A percentile compares a stretch with the other conserved stretches of the same genome.
Conservation (phyloP, 1,140 invertebrate genomes). For the Drosophila ananassae region DNA sequence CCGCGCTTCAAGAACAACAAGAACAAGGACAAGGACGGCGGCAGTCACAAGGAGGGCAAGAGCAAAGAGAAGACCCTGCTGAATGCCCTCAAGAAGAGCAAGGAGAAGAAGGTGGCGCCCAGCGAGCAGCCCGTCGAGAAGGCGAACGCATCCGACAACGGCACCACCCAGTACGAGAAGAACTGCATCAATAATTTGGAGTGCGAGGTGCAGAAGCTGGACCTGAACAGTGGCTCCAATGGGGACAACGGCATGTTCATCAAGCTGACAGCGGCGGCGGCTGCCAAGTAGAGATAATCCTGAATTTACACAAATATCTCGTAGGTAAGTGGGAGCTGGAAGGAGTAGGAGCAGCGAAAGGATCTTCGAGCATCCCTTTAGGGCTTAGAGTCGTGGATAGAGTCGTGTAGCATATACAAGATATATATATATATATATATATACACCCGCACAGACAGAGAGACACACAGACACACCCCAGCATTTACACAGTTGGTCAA, state of each 20-base stretch:
- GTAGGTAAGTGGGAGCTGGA: slow-evolving; percentile 59
- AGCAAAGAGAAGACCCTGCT: slow-evolving; percentile 81
- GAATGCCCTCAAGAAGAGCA: slow-evolving; percentile 80
- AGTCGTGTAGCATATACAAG: slow-evolving; percentile 70
- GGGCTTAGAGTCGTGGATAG: slow-evolving; percentile 58
- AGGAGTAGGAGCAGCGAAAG: background rate
- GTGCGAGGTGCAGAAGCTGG: slow-evolving; percentile 78
- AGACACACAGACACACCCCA: slow-evolving; percentile 3
- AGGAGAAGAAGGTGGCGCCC: slow-evolving; percentile 78
- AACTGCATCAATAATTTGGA: slow-evolving; percentile 82
- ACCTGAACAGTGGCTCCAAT: slow-evolving; percentile 70
- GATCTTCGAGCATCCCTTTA: slow-evolving; percentile 18
- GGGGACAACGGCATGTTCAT: slow-evolving; percentile 76
- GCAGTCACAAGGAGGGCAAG: slow-evolving; percentile 77
- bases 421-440: slow-evolving; percentile 70
- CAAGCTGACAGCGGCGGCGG: slow-evolving; percentile 72
- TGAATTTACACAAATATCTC: slow-evolving; percentile 36
- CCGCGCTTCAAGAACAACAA: slow-evolving; percentile 83
- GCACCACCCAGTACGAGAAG: slow-evolving; percentile 74
- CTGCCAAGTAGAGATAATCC: slow-evolving; percentile 66
- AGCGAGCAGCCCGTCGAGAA: slow-evolving; percentile 63
- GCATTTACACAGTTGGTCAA: slow-evolving; percentile 34
- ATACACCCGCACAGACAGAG: slow-evolving; percentile 27
- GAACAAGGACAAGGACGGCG: slow-evolving; percentile 78
- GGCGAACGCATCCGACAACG: slow-evolving; percentile 43